Evolutionary conservation across 2,113 vertebrate species (phyloP).

Genomic region (Terrapene triunguis): DNA sequence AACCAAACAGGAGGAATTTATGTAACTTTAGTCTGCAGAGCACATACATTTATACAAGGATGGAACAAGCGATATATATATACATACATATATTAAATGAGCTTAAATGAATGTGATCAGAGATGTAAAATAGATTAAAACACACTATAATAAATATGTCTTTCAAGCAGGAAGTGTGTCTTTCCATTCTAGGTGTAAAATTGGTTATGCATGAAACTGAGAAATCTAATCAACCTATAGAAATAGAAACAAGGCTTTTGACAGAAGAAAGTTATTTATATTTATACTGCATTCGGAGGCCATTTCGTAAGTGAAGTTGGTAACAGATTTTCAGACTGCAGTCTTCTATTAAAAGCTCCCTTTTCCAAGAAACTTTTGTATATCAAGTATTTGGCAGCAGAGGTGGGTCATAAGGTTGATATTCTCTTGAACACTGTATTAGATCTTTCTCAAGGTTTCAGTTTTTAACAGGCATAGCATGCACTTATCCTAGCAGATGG

Average conservation of each 20-base stretch:
- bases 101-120: not conserved
- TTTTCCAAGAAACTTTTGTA: not conserved
- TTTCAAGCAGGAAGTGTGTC: conserved; percentile 19
- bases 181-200: not conserved
- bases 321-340: conserved; percentile 11
- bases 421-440: not conserved
- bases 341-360: not conserved
- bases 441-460: not conserved
- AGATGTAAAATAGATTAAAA: conserved; percentile 40
- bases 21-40: not conserved
- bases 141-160: conserved; percentile 13
- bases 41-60: not conserved
- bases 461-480: not conserved
- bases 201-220: not conserved
- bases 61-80: not conserved
- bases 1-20: not conserved
- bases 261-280: conserved; percentile 28
- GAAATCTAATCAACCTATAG: conserved; percentile 18
- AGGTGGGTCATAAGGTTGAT: not conserved
- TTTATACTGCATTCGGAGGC: conserved; percentile 22
- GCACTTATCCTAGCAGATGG: not conserved
- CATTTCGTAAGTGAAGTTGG: conserved; percentile 18
- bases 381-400: not conserved
- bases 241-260: not conserved
- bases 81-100: not conserved